Evolutionary conservation across 2,797 vertebrate species (phyloP), one percentile per base, ranked within the genome.

Genomic region (Jordanella pulchra): DNA sequence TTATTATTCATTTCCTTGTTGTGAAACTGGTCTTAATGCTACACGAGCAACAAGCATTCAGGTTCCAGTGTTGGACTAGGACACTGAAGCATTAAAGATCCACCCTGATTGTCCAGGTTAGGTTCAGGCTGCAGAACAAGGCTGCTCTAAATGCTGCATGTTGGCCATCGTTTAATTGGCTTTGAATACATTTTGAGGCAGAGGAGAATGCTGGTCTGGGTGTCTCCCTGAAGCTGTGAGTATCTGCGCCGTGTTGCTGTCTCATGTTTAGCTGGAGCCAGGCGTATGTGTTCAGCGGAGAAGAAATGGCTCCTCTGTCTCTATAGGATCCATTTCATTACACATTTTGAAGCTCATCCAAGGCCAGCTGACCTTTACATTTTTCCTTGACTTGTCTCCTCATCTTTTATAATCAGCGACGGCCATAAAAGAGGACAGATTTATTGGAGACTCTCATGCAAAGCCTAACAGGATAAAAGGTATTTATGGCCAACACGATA

Each of bases 221-320:
- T 81, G 61, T 25, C 79, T 82, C 72, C 65, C 64, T 55, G 79
- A 81, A 83, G 76, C 79, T 71, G 66, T 15, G 6, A 71, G 73
- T 72, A 83, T 72, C 82, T 72, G 81, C 80, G 78, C 83, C 71
- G 69, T 70, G 76, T 71, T 83, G 75, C 81, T 80, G 87, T 89
- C 80, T 85, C 78, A 68, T 30, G 71, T 77, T 82, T 68, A 89
- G 85, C 89, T 76, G 78, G 84, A 82, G 80, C 67, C 71, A 18
- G 74, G 79, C 81, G 84, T 83, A 88, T 84, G 78, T 78, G 71
- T 85, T 89, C 85, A 84, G 81, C 83, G 65, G 84, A 87, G 81
- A 79, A 82, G 77, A 84, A 89, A 89, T 90, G 80, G 84, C 82
- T 87, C 69, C 86, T 86, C 83, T 86, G 79, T 87, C 86, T 86